These are phyloP conservation scores for Nilaparvata lugens DNA, from an alignment of 1,140 invertebrate species.

Conservation along the genomic window DNA sequence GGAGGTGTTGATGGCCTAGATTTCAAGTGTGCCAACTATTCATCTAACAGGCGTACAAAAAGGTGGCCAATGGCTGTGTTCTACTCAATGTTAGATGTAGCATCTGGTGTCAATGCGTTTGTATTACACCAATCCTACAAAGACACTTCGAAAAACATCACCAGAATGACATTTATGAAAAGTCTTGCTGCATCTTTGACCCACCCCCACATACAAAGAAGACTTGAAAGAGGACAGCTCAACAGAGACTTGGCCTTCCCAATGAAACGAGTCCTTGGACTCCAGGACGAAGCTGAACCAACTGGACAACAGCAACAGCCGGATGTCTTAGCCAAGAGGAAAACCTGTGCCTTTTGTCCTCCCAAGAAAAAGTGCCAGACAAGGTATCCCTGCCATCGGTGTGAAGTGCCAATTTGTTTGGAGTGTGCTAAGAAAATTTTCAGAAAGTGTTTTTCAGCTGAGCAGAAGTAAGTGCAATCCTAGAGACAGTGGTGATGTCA, in stretches of 20 bases:
- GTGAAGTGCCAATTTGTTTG: no score
- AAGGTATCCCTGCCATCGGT: no score
- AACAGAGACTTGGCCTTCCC: background rate
- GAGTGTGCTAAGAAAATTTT: no score
- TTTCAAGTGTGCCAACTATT: constrained; percentile 28
- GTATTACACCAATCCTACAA: constrained; percentile 5
- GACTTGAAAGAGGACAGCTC: constrained; percentile 30
- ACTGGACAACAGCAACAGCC: no score
- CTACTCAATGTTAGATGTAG: constrained; percentile 27
- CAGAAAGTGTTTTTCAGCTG: no score
- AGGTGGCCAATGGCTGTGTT: constrained; percentile 31
- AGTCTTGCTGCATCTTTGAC: constrained; percentile 16
- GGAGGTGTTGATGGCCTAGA: constrained; percentile 30
- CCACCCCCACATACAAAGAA: constrained; percentile 25
- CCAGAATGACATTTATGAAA: constrained; percentile 22
- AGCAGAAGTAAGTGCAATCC: no score
- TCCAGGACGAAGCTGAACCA: no score
- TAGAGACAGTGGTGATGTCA: no score
- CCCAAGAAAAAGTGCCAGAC: no score
- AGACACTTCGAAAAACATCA: constrained; percentile 6
- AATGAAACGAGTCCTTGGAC: background rate
- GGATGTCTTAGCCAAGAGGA: no score
- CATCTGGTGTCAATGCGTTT: constrained; percentile 5
- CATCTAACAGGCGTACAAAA: constrained; percentile 19
- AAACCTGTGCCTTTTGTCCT: no score